Base-by-base conservation (phyloP, 2,797 vertebrate genomes). In the Cottoperca gobio region DNA sequence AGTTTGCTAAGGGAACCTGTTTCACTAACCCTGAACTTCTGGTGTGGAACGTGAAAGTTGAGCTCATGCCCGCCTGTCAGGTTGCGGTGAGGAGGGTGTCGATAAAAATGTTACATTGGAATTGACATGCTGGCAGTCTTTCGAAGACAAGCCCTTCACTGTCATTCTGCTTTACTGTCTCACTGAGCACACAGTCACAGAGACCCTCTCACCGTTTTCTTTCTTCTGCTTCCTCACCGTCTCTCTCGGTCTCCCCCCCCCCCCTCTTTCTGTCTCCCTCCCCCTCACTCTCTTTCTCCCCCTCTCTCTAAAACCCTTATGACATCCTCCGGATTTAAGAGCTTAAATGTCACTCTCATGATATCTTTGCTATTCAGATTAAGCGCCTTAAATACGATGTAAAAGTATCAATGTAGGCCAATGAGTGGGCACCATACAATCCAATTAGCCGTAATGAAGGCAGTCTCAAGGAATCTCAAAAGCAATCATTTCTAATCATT, bases 311-410 rank as follows among this genome's bases (percentile, higher is more conserved):
- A 86, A 88, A 86, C 87, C 86, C 79, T 88, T 82, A 88, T 81
- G 90, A 91, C 86, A 89, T 90, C 84, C 88, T 82, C 66, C 31
- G 86, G 93, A 93, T 94, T 93, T 90, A 88, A 82, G 73, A 90
- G 94, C 92, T 95, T 95, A 93, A 94, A 94, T 93, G 90, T 89
- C 92, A 93, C 85, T 92, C 91, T 91, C 85, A 91, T 94, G 90
- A 93, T 94, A 94, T 94, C 91, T 90, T 85, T 90, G 91, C 89
- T 92, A 91, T 88, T 94, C 80, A 85, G 88, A 91, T 93, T 94
- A 93, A 93, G 91, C 84, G 28, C 86, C 86, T 93, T 92, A 90
- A 93, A 92, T 90, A 87, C 88, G 82, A 91, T 91, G 90, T 91
- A 92, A 92, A 94, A 89, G 91, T 73, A 83, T 87, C 89, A 88